Evolutionary conservation across 2,888 invertebrate species (phyloP).

Genomic region (Chalcis sispes): DNA sequence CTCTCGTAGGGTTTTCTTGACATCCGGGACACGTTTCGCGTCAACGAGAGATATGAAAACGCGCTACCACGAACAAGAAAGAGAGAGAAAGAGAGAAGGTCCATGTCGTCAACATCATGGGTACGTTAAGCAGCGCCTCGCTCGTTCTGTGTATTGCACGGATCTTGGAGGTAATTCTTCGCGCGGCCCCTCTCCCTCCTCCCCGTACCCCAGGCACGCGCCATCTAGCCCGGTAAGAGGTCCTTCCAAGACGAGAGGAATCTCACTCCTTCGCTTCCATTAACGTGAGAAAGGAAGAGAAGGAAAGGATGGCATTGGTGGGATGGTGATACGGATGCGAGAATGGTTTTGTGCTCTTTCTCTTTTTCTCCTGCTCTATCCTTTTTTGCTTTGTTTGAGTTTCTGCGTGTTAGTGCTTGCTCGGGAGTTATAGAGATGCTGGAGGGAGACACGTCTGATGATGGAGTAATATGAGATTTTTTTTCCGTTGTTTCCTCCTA

Average conservation of each 20-base stretch:
- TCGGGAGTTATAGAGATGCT: background rate
- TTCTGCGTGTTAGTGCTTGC: background rate
- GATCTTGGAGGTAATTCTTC: no score
- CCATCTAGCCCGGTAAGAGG: background rate
- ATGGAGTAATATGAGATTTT: no score
- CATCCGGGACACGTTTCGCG: slow-evolving; percentile 11
- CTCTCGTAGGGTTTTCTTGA: slow-evolving; percentile 5
- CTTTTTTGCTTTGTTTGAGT: background rate
- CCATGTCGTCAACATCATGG: no score
- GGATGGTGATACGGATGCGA: background rate
- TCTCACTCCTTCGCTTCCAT: no score
- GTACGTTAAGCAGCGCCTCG: no score
- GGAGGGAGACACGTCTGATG: no score
- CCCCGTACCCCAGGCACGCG: background rate
- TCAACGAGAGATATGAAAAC: slow-evolving; percentile 6
- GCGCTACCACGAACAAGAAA: no score
- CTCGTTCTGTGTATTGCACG: no score
- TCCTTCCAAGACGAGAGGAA: no score
- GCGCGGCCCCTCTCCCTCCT: no score
- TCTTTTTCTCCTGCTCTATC: background rate
- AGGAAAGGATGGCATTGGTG: background rate
- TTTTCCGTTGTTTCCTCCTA: no score
- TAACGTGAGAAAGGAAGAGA: background rate
- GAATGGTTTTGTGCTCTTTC: background rate
- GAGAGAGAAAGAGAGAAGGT: no score